Percentiles rank a stretch among this genome's conserved stretches.
phyloP scores from a whole-genome alignment of 2,113 vertebrate species.

The Calidris pugnax region DNA sequence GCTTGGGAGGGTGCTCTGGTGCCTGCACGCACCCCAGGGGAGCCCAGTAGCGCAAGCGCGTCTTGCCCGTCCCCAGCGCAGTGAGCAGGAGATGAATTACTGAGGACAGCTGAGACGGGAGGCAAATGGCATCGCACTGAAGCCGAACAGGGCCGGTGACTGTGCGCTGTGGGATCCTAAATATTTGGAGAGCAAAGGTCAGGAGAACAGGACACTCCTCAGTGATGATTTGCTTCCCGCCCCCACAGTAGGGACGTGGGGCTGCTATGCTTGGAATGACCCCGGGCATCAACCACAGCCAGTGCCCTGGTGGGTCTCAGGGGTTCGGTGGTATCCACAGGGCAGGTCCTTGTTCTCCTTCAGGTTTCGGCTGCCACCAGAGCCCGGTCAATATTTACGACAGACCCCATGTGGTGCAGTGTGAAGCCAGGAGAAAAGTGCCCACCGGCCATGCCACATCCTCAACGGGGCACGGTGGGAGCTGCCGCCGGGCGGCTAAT shows the following conservation, averaged over 20 bases:
- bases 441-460: background rate
- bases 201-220: conserved; percentile 64
- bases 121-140: conserved; percentile 63
- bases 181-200: conserved; percentile 76
- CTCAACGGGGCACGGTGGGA: background rate
- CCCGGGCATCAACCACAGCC: background rate
- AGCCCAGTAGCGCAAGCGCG: background rate
- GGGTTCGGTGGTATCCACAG: background rate
- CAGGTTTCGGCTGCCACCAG: fast-evolving
- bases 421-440: background rate
- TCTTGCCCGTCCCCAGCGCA: background rate
- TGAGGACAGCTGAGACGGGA: conserved; percentile 70
- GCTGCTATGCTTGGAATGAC: conserved; percentile 38
- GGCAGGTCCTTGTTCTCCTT: background rate
- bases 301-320: fast-evolving
- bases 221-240: conserved; percentile 2
- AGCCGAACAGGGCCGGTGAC: conserved; percentile 60
- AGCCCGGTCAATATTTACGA: background rate
- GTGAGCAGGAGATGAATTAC: conserved; percentile 65
- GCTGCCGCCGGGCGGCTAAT: background rate
- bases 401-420: background rate
- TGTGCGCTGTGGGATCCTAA: conserved; percentile 67
- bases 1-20: background rate
- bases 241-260: background rate
- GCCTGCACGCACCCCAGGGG: background rate